Evolutionary conservation across 2,113 vertebrate species (phyloP).

Genomic region (Calidris pygmaea): DNA sequence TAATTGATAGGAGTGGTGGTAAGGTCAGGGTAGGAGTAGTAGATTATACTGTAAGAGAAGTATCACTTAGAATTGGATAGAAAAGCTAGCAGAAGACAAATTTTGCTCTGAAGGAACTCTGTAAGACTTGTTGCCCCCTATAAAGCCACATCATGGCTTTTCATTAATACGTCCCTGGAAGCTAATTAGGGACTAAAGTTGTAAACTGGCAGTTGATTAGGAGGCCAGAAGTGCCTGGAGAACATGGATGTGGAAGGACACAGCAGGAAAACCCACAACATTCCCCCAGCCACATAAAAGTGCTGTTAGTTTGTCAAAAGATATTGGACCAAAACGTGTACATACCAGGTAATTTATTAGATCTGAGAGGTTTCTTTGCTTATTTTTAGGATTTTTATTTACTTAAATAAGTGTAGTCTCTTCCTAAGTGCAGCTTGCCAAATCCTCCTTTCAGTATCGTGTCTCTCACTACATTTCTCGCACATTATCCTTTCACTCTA

Average conservation of each 20-base stretch:
- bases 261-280: background rate
- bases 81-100: background rate
- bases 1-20: background rate
- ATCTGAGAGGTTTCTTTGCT: background rate
- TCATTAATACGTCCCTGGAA: background rate
- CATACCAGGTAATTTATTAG: background rate
- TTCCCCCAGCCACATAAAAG: background rate
- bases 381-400: background rate
- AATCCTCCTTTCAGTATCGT: background rate
- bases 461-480: background rate
- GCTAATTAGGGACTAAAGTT: background rate
- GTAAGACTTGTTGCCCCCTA: background rate
- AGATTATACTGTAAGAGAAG: background rate
- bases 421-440: background rate
- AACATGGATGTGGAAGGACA: background rate
- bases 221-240: background rate
- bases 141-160: background rate
- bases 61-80: background rate
- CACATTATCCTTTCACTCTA: background rate
- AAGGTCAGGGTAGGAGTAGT: background rate
- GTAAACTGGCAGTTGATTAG: background rate
- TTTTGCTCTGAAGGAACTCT: background rate
- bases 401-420: background rate
- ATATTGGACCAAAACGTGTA: background rate
- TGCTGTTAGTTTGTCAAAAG: background rate